Conservation (phyloP, 2,888 invertebrate species). For the Caenorhabditis afra region DNA sequence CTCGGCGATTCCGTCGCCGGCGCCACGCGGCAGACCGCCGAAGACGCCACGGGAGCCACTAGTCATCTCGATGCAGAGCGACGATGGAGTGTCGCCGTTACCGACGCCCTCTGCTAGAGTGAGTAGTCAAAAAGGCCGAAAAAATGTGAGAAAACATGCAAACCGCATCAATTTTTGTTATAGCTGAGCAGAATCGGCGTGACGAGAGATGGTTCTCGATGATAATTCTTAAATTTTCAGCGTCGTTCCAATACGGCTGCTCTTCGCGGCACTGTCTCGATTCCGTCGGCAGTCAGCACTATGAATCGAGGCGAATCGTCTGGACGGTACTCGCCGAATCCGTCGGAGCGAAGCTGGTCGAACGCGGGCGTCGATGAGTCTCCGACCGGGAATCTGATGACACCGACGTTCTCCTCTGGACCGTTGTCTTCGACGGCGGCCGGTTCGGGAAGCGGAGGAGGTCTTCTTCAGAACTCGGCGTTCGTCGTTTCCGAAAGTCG, state of each 20-base stretch:
- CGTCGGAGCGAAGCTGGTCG: constrained; percentile 65
- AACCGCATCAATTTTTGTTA: too few species aligned
- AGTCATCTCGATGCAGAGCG: constrained; percentile 31
- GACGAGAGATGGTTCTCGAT: too few species aligned
- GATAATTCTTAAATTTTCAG: too few species aligned
- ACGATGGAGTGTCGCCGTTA: constrained; percentile 33
- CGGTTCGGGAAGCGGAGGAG: background rate
- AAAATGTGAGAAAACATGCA: too few species aligned
- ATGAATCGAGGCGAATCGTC: constrained; percentile 42
- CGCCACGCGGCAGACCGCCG: constrained; percentile 58
- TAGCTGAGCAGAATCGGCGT: too few species aligned
- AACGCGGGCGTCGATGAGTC: constrained; percentile 45
- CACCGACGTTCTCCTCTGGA: constrained; percentile 39
- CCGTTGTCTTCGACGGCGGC: constrained; percentile 29
- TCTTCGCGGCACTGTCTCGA: constrained; percentile 38
- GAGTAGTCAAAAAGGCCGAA: background rate
- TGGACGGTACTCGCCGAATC: constrained; percentile 55
- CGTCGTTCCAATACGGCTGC: constrained; percentile 48
- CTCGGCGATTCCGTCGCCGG: constrained; percentile 55
- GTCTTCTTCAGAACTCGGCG: constrained; percentile 62
- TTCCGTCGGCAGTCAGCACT: constrained; percentile 7
- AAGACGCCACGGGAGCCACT: constrained; percentile 26
- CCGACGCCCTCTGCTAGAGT: constrained; percentile 29
- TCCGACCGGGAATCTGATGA: constrained; percentile 26
- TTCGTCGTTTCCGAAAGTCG: constrained; percentile 75